These are phyloP conservation scores for Yoshiicerus persimilis DNA, from an alignment of 1,140 invertebrate species.

Conservation along the genomic window DNA sequence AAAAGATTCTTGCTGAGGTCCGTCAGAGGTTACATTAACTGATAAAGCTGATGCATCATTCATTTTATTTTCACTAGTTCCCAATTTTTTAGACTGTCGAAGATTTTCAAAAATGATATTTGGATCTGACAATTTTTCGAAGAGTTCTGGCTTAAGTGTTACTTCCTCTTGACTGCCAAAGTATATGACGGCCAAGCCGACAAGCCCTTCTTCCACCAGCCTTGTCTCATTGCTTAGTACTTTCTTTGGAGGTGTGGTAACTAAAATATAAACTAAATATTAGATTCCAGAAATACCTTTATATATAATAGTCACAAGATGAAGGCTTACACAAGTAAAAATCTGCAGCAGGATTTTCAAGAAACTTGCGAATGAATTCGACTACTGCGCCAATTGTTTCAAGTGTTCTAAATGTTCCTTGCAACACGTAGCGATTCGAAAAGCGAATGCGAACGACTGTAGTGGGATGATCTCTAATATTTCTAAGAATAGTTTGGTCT, in stretches of 20 bases:
- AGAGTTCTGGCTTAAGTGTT: not conserved
- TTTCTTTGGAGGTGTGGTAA: constrained; percentile 73
- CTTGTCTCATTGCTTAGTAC: constrained; percentile 61
- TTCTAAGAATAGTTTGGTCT: constrained; percentile 61
- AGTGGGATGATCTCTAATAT: constrained; percentile 68
- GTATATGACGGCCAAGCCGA: constrained; percentile 73
- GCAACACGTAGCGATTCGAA: constrained; percentile 74
- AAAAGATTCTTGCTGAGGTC: no score
- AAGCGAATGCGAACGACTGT: constrained; percentile 77
- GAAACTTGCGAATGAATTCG: constrained; percentile 69
- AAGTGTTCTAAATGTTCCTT: constrained; percentile 71
- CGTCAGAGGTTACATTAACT: no score
- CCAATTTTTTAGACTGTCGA: not conserved
- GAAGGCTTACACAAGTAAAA: constrained; percentile 73
- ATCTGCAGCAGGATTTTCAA: constrained; percentile 61
- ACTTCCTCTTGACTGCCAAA: constrained; percentile 57
- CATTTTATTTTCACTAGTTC: not conserved
- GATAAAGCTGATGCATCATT: not conserved
- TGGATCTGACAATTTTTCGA: not conserved
- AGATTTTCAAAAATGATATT: not conserved
- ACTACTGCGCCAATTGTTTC: constrained; percentile 68
- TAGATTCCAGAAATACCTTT: constrained; percentile 1
- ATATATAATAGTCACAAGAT: constrained; percentile 28
- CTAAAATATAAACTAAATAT: constrained; percentile 57
- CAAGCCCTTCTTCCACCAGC: constrained; percentile 68